These are phyloP conservation scores for Aramus guarauna DNA, from an alignment of 2,113 vertebrate species.

Conservation along the genomic window DNA sequence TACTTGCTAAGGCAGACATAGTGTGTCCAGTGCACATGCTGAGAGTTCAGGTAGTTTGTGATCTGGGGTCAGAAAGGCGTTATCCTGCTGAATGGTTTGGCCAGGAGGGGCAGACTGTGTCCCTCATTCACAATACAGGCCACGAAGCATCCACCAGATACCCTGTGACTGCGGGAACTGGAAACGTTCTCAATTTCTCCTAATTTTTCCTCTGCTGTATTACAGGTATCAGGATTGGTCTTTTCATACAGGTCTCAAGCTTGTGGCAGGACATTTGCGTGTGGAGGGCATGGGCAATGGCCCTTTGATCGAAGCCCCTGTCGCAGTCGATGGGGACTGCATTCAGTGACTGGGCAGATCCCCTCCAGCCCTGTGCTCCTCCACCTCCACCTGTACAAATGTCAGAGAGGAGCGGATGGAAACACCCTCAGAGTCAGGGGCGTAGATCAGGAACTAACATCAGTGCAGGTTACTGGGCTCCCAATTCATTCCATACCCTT, in stretches of 20 bases:
- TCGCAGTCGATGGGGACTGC: background rate
- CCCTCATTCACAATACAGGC: background rate
- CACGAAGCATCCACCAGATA: background rate
- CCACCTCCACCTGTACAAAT: background rate
- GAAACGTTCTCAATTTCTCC: background rate
- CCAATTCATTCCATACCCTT: background rate
- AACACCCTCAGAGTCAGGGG: background rate
- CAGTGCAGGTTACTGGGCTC: background rate
- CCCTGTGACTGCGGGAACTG: accelerated
- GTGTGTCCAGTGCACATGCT: background rate
- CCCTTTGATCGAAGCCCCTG: background rate
- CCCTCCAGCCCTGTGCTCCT: background rate
- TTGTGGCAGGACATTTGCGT: background rate
- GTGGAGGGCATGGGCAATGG: background rate
- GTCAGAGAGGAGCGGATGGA: background rate
- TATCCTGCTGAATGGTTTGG: background rate
- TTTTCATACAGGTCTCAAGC: background rate
- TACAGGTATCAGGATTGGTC: accelerated
- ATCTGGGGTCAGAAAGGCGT: background rate
- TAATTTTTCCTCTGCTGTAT: background rate
- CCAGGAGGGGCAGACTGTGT: background rate
- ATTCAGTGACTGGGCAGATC: background rate
- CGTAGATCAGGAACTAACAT: background rate
- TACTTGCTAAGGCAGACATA: background rate
- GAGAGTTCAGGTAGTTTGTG: background rate